Evolutionary conservation across 2,888 invertebrate species (phyloP), one percentile per base, ranked within the genome.

Genomic region (Synergus laeviventris): DNA sequence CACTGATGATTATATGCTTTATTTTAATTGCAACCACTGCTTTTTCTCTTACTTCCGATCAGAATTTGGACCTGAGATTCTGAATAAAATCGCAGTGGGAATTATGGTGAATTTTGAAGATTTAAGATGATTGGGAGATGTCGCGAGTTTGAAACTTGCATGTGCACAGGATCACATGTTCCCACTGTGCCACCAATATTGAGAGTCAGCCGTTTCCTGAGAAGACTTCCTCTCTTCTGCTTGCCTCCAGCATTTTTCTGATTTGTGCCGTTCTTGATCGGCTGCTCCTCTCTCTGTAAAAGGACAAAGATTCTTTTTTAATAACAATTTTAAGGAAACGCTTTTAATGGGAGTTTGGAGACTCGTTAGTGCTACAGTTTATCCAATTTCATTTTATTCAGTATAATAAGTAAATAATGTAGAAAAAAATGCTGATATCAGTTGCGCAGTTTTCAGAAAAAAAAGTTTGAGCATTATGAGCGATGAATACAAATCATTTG

Each of bases 181-280:
- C 73, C 59, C 74, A 62, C 66, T 74, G 75, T 79, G 76, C 73
- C 70, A 76, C 45, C 75, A 49, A 54, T 73, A 16, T 73, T 62
- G 75, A 61, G 79, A 78, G 76, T 87, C 84, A 87, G 83, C 86
- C 87, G 83, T 87, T 83, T 83, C 84, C 87, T 75, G 82, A 76
- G 78, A 81, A 83, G 82, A 87, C 75, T 87, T 82, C 82, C 81
- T 83, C 85, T 85, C 85, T 83, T 83, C 83, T 82, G 75, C 78
- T 80, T 66, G 81, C 79, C 73, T 82, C 82, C 80, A 85, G 78
- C 87, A 86, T 86, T 84, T 82, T 87, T 80, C 73, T 24, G 70
- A 45, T 24, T 70, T 74, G 56, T 24, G 38, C 60, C 45, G 36
- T 61, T 61, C 70, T 73, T 54, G 18, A 36, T 36, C 31, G 60